Percentiles rank a stretch among this genome's conserved stretches.
Evolutionary conservation across 2,113 vertebrate species (phyloP).

Genomic region (Physeter macrocephalus): DNA sequence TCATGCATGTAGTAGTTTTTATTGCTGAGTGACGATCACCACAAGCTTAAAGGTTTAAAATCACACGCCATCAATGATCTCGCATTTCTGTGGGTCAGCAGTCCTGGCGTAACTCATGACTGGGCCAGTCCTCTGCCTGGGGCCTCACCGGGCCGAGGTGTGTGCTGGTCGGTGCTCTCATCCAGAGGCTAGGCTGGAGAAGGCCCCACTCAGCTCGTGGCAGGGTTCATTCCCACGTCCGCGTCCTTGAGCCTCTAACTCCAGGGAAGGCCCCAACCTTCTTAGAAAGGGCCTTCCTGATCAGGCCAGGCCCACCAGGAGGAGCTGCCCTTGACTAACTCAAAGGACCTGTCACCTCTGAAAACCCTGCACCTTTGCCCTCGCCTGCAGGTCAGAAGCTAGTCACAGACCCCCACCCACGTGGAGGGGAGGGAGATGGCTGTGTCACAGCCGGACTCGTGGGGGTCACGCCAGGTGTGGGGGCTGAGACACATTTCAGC

Average conservation of each 20-base stretch:
- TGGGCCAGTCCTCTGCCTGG: not conserved
- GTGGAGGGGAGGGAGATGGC: fast-evolving
- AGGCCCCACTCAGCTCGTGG: not conserved
- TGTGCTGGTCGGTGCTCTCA: fast-evolving
- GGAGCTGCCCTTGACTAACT: too few species aligned
- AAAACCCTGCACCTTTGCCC: not conserved
- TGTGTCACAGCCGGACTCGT: fast-evolving
- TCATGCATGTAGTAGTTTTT: fast-evolving
- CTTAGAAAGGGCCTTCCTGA: fast-evolving
- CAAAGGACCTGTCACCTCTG: fast-evolving
- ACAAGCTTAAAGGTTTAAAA: not conserved
- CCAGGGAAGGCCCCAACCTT: not conserved
- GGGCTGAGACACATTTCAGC: fast-evolving
- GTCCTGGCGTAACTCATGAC: not conserved
- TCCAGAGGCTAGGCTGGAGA: not conserved
- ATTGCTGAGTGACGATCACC: fast-evolving
- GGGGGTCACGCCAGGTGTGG: fast-evolving
- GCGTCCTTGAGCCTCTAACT: not conserved
- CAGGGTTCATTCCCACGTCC: too few species aligned
- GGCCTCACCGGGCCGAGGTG: not conserved
- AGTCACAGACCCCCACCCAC: too few species aligned
- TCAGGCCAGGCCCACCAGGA: not conserved
- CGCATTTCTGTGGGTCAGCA: not conserved
- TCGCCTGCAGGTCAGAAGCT: fast-evolving
- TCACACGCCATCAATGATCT: fast-evolving